Conservation (phyloP, 2,797 vertebrate species). For the Anableps anableps region DNA sequence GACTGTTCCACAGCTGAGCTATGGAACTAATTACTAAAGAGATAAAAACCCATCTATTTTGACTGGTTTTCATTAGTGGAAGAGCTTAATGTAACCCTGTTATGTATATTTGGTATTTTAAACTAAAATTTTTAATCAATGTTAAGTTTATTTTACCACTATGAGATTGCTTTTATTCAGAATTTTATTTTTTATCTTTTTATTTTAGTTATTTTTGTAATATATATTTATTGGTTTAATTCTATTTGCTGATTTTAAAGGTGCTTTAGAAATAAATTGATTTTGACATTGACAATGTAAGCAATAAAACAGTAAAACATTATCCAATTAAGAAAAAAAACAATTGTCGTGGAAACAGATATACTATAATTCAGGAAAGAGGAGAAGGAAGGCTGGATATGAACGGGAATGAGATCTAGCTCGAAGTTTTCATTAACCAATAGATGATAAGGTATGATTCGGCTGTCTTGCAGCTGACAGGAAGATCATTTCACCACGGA, state of each 20-base stretch:
- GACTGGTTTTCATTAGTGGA: not conserved
- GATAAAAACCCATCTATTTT: not conserved
- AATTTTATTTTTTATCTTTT: not conserved
- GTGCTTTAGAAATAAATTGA: not conserved
- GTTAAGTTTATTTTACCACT: not conserved
- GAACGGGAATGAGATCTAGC: constrained; percentile 46
- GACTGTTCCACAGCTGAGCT: not conserved
- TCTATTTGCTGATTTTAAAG: not conserved
- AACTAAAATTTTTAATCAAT: not conserved
- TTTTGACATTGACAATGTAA: not conserved
- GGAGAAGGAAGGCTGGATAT: constrained; percentile 13
- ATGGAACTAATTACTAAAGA: not conserved
- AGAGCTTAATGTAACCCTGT: not conserved
- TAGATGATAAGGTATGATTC: constrained; percentile 65
- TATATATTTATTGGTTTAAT: not conserved
- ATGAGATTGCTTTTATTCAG: not conserved
- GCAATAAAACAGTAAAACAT: constrained; percentile 2
- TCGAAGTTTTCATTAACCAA: constrained; percentile 66
- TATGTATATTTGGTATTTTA: not conserved
- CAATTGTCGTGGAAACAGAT: not conserved
- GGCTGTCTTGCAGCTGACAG: constrained; percentile 60
- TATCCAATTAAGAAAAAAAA: not conserved
- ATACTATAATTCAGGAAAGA: constrained; percentile 7
- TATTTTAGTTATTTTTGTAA: not conserved
- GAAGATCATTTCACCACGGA: constrained; percentile 57